Percentiles rank a stretch among this genome's conserved stretches.
These are phyloP conservation scores for Macrotus californicus DNA, from an alignment of 2,113 vertebrate species.

Conservation along the genomic window DNA sequence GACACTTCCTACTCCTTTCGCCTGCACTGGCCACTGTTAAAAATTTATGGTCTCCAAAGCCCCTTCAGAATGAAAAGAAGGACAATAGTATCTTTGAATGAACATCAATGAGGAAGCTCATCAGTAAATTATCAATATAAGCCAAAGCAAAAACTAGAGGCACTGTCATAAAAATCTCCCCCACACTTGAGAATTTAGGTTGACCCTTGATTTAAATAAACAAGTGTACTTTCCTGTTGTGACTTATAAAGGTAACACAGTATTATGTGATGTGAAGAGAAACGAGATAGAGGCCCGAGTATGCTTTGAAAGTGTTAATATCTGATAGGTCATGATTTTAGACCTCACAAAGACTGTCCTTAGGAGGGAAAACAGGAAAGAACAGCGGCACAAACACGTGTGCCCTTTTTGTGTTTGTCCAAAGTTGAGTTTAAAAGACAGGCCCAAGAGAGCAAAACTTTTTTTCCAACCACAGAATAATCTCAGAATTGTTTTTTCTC, in stretches of 20 bases:
- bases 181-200: background rate
- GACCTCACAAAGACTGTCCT: background rate
- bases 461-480: background rate
- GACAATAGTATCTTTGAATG: background rate
- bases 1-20: background rate
- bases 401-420: background rate
- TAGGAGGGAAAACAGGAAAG: background rate
- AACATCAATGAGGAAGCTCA: background rate
- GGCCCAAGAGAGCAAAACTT: background rate
- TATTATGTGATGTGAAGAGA: background rate
- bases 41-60: background rate
- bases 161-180: background rate
- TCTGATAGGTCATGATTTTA: background rate
- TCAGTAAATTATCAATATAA: background rate
- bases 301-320: background rate
- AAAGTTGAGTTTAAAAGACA: background rate
- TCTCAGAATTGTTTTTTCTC: background rate
- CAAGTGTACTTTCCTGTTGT: background rate
- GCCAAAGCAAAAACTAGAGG: background rate
- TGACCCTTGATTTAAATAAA: background rate
- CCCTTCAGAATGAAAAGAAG: background rate
- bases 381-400: background rate
- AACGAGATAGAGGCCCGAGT: background rate
- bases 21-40: background rate
- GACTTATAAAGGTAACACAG: background rate